These are phyloP conservation scores for Orientallactaga sibirica DNA, from an alignment of 2,797 vertebrate species.

Conservation along the genomic window DNA sequence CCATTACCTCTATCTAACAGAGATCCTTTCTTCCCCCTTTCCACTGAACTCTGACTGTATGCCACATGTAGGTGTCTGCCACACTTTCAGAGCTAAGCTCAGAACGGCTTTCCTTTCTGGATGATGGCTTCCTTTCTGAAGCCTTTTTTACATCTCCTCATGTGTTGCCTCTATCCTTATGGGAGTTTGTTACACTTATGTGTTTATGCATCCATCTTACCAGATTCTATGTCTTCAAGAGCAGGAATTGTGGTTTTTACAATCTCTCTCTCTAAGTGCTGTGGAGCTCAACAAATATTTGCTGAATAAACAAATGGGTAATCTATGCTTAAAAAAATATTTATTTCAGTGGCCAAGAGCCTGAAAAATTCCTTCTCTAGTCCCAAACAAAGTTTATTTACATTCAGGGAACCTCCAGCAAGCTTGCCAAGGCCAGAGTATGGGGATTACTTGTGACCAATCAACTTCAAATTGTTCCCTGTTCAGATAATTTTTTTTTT, in stretches of 20 bases:
- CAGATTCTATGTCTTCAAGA: not conserved
- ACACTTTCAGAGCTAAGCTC: not conserved
- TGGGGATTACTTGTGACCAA: not conserved
- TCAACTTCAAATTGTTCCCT: conserved; percentile 36
- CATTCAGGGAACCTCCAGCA: not conserved
- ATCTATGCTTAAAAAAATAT: conserved; percentile 34
- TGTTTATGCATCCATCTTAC: not conserved
- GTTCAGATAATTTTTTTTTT: conserved; percentile 1
- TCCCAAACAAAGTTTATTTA: conserved; percentile 35
- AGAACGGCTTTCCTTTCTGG: not conserved
- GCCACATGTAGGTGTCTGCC: not conserved
- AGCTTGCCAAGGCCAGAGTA: not conserved
- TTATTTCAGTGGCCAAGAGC: not conserved
- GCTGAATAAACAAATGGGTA: conserved; percentile 35
- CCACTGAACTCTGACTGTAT: not conserved
- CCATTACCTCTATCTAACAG: not conserved
- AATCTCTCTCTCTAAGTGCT: not conserved
- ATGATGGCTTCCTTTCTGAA: conserved; percentile 33
- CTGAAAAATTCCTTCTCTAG: conserved; percentile 28
- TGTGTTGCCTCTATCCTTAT: not conserved
- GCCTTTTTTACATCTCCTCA: not conserved
- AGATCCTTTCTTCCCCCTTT: conserved; percentile 2
- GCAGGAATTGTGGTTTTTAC: not conserved
- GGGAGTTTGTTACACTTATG: not conserved
- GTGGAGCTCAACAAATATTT: conserved; percentile 2